A percentile compares a stretch with the other conserved stretches of the same genome.
These are phyloP conservation scores for Neolamprologus sp. DNA, from an alignment of 2,113 vertebrate genomes.

Conservation along the genomic window DNA sequence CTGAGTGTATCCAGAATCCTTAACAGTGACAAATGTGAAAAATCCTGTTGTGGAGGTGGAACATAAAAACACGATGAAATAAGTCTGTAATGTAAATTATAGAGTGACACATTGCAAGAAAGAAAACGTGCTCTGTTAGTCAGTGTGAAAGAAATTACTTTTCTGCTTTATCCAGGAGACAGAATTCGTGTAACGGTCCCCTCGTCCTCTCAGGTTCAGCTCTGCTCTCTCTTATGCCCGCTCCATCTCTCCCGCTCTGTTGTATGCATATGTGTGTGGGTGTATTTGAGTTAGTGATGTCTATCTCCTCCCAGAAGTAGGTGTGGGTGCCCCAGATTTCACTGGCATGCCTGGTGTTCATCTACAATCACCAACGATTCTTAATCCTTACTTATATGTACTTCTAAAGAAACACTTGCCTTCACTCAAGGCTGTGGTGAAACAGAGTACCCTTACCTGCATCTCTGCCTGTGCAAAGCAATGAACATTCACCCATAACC, in stretches of 20 bases:
- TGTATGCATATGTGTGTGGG: background rate
- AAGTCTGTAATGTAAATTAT: background rate
- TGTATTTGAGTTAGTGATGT: background rate
- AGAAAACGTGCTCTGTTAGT: background rate
- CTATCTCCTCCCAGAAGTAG: background rate
- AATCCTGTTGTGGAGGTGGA: background rate
- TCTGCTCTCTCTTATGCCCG: background rate
- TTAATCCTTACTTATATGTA: background rate
- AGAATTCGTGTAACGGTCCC: background rate
- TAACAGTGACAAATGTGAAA: background rate
- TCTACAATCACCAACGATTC: fast-evolving
- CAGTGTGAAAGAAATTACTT: background rate
- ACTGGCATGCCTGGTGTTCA: background rate
- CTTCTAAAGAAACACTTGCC: background rate
- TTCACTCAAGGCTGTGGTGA: background rate
- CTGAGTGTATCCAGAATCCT: background rate
- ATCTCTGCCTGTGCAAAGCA: background rate
- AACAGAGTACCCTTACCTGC: background rate
- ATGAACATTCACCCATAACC: background rate
- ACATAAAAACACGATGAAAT: background rate
- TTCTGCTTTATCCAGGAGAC: background rate
- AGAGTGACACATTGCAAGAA: background rate
- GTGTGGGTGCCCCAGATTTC: background rate
- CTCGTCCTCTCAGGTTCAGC: background rate
- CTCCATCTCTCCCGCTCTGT: background rate